phyloP scores from a whole-genome alignment of 2,888 invertebrate species.

The Idaea biselata region DNA sequence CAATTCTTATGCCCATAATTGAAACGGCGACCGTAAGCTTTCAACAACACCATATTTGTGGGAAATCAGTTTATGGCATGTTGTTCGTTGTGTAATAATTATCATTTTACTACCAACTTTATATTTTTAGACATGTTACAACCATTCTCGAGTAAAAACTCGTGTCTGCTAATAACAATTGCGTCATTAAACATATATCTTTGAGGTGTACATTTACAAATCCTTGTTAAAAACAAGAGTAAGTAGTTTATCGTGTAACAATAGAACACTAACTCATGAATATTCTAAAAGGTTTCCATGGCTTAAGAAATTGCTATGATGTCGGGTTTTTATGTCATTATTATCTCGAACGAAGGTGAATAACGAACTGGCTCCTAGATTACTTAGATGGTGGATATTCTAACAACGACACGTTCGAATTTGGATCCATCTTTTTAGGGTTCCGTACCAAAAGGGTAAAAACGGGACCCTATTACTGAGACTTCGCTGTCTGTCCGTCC shows the following conservation, averaged over 20 bases:
- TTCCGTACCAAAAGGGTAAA: too few species aligned
- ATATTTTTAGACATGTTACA: background rate
- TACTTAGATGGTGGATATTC: too few species aligned
- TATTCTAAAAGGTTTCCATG: constrained; percentile 45
- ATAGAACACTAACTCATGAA: constrained; percentile 35
- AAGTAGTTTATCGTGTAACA: constrained; percentile 41
- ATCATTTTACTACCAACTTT: background rate
- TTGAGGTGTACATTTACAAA: constrained; percentile 17
- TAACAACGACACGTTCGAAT: too few species aligned
- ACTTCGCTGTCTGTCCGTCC: too few species aligned
- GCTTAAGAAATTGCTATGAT: constrained; percentile 11
- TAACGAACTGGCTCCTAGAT: too few species aligned
- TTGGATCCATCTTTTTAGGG: too few species aligned
- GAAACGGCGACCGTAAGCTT: background rate
- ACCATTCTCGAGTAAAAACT: background rate
- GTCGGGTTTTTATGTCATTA: background rate
- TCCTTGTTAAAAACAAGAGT: constrained; percentile 45
- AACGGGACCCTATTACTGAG: too few species aligned
- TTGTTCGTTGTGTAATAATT: background rate
- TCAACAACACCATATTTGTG: background rate
- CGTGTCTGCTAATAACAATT: background rate
- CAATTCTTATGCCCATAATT: background rate
- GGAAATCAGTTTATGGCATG: background rate
- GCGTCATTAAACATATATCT: constrained; percentile 1
- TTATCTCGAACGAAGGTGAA: background rate